These are phyloP conservation scores for Perizoma flavofasciatum DNA, from an alignment of 2,888 invertebrate genomes.

Conservation along the genomic window DNA sequence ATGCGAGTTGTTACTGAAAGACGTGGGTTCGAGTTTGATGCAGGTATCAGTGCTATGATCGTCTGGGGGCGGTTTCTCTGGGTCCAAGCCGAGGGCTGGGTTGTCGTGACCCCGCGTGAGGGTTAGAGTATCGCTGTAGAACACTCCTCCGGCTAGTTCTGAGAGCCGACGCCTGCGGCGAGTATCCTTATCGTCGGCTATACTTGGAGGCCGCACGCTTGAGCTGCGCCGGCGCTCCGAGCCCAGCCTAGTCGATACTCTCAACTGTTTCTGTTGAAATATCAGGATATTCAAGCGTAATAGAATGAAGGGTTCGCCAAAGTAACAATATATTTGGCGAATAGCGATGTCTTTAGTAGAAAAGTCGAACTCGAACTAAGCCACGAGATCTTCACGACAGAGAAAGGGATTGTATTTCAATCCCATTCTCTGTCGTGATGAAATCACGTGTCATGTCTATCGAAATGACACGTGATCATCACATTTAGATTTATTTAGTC, in stretches of 20 bases:
- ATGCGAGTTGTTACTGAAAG: conserved; percentile 28
- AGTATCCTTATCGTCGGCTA: conserved; percentile 74
- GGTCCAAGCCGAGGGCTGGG: conserved; percentile 66
- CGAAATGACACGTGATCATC: too few relatives aligned
- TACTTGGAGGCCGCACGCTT: conserved; percentile 71
- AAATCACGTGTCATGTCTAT: too few relatives aligned
- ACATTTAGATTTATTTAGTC: too few relatives aligned
- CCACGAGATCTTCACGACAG: too few relatives aligned
- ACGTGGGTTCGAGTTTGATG: conserved; percentile 52
- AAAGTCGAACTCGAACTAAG: too few relatives aligned
- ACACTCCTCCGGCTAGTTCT: conserved; percentile 77
- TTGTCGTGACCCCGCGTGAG: conserved; percentile 67
- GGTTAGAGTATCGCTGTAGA: conserved; percentile 70
- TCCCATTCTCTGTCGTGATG: too few relatives aligned
- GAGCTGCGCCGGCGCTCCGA: conserved; percentile 72
- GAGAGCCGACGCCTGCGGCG: conserved; percentile 74
- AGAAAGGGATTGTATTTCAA: too few relatives aligned
- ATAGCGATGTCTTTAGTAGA: too few relatives aligned
- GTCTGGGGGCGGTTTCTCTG: conserved; percentile 63
- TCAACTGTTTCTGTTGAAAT: conserved; percentile 61
- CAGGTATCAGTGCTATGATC: conserved; percentile 54
- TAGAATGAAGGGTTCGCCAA: too few relatives aligned
- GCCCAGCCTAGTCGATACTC: conserved; percentile 67
- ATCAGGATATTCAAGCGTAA: conserved; percentile 6
- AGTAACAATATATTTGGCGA: too few relatives aligned